Base-by-base conservation (phyloP, 2,113 vertebrate species). In the Larimichthys crocea region DNA sequence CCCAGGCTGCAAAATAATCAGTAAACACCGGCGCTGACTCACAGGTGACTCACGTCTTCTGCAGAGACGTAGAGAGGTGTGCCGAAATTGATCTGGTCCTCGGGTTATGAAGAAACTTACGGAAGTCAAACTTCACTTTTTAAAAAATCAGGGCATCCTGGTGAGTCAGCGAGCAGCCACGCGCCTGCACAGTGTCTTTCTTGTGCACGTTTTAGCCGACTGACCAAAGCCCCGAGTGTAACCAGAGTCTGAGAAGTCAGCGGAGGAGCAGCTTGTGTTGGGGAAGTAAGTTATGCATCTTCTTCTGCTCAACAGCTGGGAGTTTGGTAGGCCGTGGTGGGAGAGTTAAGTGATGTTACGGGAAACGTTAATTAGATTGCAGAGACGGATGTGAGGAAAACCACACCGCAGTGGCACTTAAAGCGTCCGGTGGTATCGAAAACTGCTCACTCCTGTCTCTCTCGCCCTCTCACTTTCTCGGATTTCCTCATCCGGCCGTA, bases 11-110 rank as follows among this genome's bases (percentile, higher is more conserved):
- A 61, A 75, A 75, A 80, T 11, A 50, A 44, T 26, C 56, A 74
- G 55, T 44, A n/a, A 82, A 79, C 56, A 48, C 0, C 19, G 10
- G 29, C 31, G 53, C 79, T 71, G 88, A 83, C 63, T 76, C 82
- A 75, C 77, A 83, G 77, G 82, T 80, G 77, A 84, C 31, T 82
- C 83, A 81, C 69, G 8, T 10, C 9, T 49, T 53, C 15, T 63
- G 55, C 50, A 59, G 61, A 3, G 0, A 12, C 29, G 59, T 3
- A n/a, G 20, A 68, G 10, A 40, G 12, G 57, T 42, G 17, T 10
- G 26, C 24, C 48, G 44, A 26, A 35, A 63, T 0, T 35, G 4
- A 17, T 55, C 24, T 11, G 53, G 3, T 42, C 48, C 44, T 20
- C 10, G 0, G 59, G 65, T 80, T n/a, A 52, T 31, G 31, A 22